Percentiles rank a stretch among this genome's conserved stretches.
These are phyloP conservation scores for Procambarus clarkii DNA, from an alignment of 1,140 invertebrate genomes.

Conservation along the genomic window DNA sequence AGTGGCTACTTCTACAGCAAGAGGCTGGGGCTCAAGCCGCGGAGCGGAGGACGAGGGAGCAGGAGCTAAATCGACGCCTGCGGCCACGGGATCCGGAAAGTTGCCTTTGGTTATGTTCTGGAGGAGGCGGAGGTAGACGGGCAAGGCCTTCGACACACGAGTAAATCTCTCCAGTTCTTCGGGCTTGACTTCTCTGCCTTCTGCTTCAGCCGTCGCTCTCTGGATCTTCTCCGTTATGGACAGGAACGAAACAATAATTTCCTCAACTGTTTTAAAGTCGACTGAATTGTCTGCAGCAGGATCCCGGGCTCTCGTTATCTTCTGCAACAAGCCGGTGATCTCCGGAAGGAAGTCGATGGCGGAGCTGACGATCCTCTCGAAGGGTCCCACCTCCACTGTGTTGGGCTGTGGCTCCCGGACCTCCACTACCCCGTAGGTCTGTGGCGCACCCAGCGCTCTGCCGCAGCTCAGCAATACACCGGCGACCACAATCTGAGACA, in stretches of 20 bases:
- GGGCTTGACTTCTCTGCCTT: not conserved
- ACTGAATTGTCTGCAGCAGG: not conserved
- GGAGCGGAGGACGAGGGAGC: too few species aligned
- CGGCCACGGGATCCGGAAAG: not conserved
- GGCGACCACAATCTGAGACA: too few species aligned
- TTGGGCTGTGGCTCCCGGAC: not conserved
- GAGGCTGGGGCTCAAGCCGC: too few species aligned
- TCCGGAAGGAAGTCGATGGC: slow-evolving; percentile 19
- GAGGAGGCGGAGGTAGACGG: not conserved
- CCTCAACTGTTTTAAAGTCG: not conserved
- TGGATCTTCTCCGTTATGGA: not conserved
- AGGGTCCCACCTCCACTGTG: not conserved
- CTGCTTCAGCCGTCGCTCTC: not conserved
- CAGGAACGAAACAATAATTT: not conserved
- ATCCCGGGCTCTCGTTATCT: not conserved
- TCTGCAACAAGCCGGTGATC: not conserved
- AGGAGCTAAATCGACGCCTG: not conserved
- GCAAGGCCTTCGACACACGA: not conserved
- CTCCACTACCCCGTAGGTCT: not conserved
- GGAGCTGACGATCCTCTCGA: not conserved
- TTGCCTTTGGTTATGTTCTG: not conserved
- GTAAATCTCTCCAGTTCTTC: not conserved
- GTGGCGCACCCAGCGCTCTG: not conserved
- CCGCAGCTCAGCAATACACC: too few species aligned
- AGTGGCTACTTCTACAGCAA: too few species aligned